Base-by-base conservation (phyloP, 2,113 vertebrate species). In the Holacanthus passer region DNA sequence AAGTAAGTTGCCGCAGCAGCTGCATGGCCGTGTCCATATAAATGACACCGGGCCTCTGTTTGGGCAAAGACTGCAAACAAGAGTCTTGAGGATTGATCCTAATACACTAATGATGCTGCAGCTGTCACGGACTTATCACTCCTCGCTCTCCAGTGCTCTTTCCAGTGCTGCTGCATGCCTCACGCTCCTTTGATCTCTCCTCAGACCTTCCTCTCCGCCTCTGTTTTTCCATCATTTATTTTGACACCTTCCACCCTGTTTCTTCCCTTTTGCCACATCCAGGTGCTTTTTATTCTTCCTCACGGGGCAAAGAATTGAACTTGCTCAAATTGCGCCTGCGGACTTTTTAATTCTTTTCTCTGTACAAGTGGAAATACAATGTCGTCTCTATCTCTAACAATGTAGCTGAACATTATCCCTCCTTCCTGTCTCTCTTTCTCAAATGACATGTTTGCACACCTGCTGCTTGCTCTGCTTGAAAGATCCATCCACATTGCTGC, bases 41-140 rank as follows among this genome's bases (percentile, higher is more conserved):
- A 74, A 85, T 62, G 72, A 78, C 74, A 55, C 50, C 20, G 7
- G 82, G 22, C 76, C 63, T 66, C 48, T 41, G 66, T 50, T 43
- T 55, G 63, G 27, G 60, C 81, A 78, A 66, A 80, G 82, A 74
- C 79, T 63, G 78, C 88, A 88, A 93, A 84, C 84, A 91, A 84
- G 88, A 83, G 84, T 81, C 80, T 75, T 2, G 86, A 90, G 91
- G 85, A 88, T 90, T 87, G 91, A 91, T 92, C 85, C 83, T 90
- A 83, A 94, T 91, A 45, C 89, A 84, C 92, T 92, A 93, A 93
- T 93, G 90, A 94, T 93, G 87, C 88, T 80, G 87, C 93, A 91
- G 93, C 91, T 93, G 93, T 92, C 91, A 84, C 65, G 24, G 77
- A 88, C 87, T 82, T 70, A 85, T 93, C 88, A 88, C 86, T 93